These are phyloP conservation scores for Ctenopoma multispine DNA, from an alignment of 2,797 vertebrate genomes.

Conservation along the genomic window DNA sequence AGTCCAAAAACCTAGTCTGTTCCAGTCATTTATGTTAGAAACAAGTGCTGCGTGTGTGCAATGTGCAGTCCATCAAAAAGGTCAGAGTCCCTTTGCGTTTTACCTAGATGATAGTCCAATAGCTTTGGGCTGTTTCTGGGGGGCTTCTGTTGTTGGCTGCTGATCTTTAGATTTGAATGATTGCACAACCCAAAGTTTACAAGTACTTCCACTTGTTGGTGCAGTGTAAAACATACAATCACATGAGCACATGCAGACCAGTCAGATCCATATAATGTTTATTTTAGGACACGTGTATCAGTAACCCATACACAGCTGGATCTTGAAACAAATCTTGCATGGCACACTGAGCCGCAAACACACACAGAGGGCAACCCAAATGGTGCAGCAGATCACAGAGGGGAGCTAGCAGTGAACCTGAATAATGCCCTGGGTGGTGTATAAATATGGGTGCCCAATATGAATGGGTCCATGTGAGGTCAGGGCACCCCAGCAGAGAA, in stretches of 20 bases:
- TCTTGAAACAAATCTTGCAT: conserved; percentile 32
- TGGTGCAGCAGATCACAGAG: conserved; percentile 47
- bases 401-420: conserved; percentile 44
- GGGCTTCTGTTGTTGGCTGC: conserved; percentile 28
- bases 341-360: conserved; percentile 17
- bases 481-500: conserved; percentile 48
- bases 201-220: conserved; percentile 13
- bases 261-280: conserved; percentile 11
- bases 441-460: conserved; percentile 62
- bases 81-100: conserved; percentile 49
- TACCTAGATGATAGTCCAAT: conserved; percentile 39
- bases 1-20: conserved; percentile 42
- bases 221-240: conserved; percentile 3
- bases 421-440: conserved; percentile 51
- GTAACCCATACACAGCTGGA: conserved; percentile 29
- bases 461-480: conserved; percentile 59
- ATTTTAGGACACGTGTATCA: conserved; percentile 27
- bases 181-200: conserved; percentile 23
- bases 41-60: conserved; percentile 33
- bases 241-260: background rate
- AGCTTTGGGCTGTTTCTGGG: conserved; percentile 13
- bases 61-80: conserved; percentile 30
- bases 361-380: conserved; percentile 31
- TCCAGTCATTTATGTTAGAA: conserved; percentile 49
- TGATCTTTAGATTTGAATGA: conserved; percentile 40